phyloP scores from a whole-genome alignment of 2,797 vertebrate genomes.

The Sus cebifrons region DNA sequence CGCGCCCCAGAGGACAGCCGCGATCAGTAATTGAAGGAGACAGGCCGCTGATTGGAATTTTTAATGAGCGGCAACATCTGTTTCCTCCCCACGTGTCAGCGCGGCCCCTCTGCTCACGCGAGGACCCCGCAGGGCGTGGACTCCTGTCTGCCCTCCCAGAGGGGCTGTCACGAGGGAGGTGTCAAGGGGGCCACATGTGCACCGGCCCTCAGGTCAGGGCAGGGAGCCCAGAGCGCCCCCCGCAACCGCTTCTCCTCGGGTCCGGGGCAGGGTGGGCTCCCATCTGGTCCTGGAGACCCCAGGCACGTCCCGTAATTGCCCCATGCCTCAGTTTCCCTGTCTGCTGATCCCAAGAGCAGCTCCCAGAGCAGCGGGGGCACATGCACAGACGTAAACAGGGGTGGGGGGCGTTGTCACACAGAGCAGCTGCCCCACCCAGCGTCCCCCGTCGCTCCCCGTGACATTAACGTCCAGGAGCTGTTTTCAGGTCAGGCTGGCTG shows the following conservation, averaged over 20 bases:
- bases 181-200: rapidly evolving
- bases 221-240: neutral
- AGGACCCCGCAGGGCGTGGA: neutral
- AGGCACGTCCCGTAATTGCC: neutral
- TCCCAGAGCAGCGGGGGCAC: rapidly evolving
- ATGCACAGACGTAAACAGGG: rapidly evolving
- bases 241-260: too few species aligned
- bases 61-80: conserved; percentile 89
- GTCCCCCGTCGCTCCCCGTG: rapidly evolving
- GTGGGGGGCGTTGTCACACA: rapidly evolving
- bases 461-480: rapidly evolving
- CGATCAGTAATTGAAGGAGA: conserved; percentile 86
- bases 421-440: neutral
- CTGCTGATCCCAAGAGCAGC: neutral
- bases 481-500: neutral
- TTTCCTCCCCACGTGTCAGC: conserved; percentile 56
- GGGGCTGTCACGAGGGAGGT: neutral
- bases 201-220: conserved; percentile 12
- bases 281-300: neutral
- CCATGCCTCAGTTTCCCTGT: neutral
- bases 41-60: conserved; percentile 74
- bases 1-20: conserved; percentile 73
- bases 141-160: conserved; percentile 54
- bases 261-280: too few species aligned
- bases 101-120: neutral